Percentiles rank a stretch among this genome's conserved stretches.
Conservation (phyloP, 1,140 invertebrate genomes). For the Aphelenchoides avenae region DNA sequence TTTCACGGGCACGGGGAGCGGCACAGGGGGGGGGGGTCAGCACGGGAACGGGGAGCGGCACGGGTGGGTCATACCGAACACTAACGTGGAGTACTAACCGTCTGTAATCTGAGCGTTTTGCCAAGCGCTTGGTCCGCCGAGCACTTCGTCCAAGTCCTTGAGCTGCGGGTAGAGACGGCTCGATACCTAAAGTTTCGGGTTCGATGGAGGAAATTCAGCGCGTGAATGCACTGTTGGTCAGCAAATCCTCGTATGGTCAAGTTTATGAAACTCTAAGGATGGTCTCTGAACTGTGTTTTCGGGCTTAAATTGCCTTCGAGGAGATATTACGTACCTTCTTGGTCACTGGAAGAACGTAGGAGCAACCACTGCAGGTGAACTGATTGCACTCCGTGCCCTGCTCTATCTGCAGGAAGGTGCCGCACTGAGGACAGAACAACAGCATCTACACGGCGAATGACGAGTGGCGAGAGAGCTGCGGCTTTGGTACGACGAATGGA, state of each 20-base stretch:
- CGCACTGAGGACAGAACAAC: slow-evolving; percentile 83
- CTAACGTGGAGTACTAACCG: slow-evolving; percentile 9
- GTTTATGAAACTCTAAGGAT: no score
- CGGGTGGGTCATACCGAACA: neutral
- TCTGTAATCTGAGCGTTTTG: slow-evolving; percentile 75
- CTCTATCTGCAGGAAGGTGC: slow-evolving; percentile 77
- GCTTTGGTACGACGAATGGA: no score
- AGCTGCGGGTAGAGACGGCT: slow-evolving; percentile 72
- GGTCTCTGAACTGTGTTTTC: no score
- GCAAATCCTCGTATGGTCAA: no score
- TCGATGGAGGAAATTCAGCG: no score
- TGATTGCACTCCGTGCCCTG: slow-evolving; percentile 70
- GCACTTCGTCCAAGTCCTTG: slow-evolving; percentile 85
- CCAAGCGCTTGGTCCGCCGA: slow-evolving; percentile 85
- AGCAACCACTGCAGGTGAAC: slow-evolving; percentile 77
- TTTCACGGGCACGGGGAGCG: no score
- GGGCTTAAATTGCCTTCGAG: neutral
- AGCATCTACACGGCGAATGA: no score
- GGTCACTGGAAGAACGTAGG: slow-evolving; percentile 76
- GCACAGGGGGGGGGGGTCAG: no score
- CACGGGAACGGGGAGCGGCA: no score
- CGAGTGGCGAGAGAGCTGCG: no score
- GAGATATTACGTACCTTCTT: slow-evolving; percentile 23
- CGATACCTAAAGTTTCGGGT: slow-evolving; percentile 66
- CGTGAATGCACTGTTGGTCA: no score